phyloP scores from a whole-genome alignment of 2,888 invertebrate species.

The Leucophenga maculata region DNA sequence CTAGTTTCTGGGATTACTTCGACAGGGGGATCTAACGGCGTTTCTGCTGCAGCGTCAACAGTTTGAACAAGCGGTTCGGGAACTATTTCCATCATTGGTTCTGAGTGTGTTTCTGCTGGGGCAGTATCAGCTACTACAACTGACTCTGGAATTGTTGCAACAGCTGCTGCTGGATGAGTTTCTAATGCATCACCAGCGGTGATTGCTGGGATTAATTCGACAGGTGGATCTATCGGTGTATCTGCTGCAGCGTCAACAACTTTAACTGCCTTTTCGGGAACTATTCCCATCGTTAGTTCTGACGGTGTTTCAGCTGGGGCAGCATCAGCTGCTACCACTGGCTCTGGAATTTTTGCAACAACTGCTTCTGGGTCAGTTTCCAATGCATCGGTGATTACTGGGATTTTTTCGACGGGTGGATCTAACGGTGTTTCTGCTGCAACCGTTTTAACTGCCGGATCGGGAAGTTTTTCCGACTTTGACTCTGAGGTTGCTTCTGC shows the following conservation, averaged over 20 bases:
- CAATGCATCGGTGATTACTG: neutral
- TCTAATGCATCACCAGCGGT: neutral
- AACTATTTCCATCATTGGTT: neutral
- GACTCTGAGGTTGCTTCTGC: neutral
- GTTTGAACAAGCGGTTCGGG: neutral
- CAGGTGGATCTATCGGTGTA: neutral
- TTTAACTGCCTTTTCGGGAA: neutral
- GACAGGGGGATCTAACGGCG: neutral
- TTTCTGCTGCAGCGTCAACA: too few species aligned
- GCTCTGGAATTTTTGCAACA: neutral
- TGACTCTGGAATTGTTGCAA: neutral
- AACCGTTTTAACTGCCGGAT: neutral
- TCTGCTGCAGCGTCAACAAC: neutral
- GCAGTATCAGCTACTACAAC: neutral
- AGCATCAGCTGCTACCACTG: neutral
- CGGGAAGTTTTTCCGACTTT: too few species aligned
- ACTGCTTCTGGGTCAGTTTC: neutral
- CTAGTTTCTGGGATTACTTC: neutral
- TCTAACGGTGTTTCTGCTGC: neutral
- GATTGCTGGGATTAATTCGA: neutral
- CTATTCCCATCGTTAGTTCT: neutral
- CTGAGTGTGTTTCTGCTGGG: neutral
- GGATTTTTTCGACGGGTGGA: neutral
- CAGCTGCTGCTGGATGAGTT: neutral
- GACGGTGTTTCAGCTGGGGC: neutral